Conservation (phyloP, 35 echinoderm and acorn worm species). For the Lytechinus variegatus region DNA sequence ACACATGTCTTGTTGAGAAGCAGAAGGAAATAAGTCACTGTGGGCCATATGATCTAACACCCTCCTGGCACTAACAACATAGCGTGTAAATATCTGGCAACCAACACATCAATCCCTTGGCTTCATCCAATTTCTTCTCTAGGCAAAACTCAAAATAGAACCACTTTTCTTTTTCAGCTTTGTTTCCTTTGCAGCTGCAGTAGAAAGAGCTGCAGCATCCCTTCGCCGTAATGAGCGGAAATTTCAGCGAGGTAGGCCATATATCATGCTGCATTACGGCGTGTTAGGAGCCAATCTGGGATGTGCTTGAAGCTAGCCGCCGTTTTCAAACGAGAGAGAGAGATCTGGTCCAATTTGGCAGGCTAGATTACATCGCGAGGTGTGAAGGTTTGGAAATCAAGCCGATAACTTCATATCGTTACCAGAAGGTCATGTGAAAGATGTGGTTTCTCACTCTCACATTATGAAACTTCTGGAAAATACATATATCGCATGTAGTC, state of each 20-base stretch:
- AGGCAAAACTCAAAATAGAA: neutral
- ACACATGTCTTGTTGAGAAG: neutral
- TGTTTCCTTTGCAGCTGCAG: neutral
- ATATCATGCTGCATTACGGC: neutral
- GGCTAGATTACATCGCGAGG: neutral
- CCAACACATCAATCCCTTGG: neutral
- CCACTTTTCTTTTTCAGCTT: neutral
- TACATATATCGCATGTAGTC: neutral
- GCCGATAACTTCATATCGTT: neutral
- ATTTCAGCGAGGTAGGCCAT: conserved; percentile 1
- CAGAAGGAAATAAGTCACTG: too few relatives aligned
- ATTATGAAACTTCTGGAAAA: neutral
- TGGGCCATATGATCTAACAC: too few relatives aligned
- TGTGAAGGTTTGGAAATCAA: neutral
- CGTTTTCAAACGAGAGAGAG: neutral
- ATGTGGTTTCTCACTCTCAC: neutral
- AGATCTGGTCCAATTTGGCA: conserved; percentile 17
- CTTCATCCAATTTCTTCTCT: neutral
- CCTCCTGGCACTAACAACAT: too few relatives aligned
- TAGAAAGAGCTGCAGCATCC: neutral
- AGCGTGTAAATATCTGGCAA: neutral
- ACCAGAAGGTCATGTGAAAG: neutral
- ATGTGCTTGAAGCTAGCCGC: neutral
- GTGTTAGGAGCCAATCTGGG: neutral
- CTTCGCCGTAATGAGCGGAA: neutral